These are phyloP conservation scores for Caenorhabditis elegans DNA, from an alignment of 1,140 invertebrate genomes.

Conservation along the genomic window DNA sequence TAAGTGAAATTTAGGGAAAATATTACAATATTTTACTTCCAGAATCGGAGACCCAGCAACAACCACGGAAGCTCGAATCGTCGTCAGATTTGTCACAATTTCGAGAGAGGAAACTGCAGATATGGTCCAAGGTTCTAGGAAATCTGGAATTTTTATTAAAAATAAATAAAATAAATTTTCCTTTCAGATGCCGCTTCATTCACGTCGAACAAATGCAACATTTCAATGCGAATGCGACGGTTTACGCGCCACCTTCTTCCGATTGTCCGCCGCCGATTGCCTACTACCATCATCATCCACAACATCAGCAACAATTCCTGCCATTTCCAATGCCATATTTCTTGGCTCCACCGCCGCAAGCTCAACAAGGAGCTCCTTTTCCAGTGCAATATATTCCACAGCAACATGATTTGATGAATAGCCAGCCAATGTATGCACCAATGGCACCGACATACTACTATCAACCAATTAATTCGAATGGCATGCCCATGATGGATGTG, in stretches of 20 bases:
- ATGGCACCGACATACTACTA: not conserved
- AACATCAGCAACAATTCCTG: no score
- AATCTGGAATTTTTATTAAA: no score
- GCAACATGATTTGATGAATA: not conserved
- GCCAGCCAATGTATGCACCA: not conserved
- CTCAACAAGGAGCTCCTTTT: not conserved
- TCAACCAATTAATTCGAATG: no score
- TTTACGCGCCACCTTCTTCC: not conserved
- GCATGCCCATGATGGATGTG: not conserved
- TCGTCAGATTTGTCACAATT: not conserved
- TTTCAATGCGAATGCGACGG: not conserved
- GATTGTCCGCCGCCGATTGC: not conserved
- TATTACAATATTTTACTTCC: no score
- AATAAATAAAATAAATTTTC: no score
- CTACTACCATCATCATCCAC: not conserved
- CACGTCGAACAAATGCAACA: not conserved
- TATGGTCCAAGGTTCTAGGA: not conserved
- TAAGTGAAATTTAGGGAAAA: no score
- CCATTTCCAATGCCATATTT: not conserved
- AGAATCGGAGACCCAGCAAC: no score
- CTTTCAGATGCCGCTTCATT: not conserved
- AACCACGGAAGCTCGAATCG: no score
- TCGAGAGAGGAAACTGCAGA: not conserved
- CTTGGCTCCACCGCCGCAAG: not conserved
- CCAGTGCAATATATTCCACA: not conserved